Evolutionary conservation across 2,888 invertebrate genomes (phyloP), one percentile per base, ranked within the genome.

Genomic region (Chrysolina americana): DNA sequence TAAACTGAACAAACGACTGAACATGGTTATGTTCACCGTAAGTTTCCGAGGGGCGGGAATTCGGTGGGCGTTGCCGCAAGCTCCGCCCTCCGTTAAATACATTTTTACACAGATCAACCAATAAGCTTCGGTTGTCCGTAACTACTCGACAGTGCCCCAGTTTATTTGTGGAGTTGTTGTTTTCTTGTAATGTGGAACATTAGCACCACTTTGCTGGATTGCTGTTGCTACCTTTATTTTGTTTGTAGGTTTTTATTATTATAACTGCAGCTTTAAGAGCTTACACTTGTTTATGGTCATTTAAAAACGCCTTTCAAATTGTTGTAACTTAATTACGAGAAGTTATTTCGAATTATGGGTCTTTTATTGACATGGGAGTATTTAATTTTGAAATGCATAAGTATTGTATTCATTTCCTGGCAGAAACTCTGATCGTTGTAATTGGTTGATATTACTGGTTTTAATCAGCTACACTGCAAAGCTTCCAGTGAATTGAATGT

Each of bases 211-310:
- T 47, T 6, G n/a, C 63, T 83, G 82, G 82, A 28, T 77, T 73
- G 70, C 76, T 82, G 81, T 59, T 74, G 68, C 76, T 78, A 83
- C 84, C 82, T 86, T 86, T 85, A 86, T 83, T 84, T 84, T 82
- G 79, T 84, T 84, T 85, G 86, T 83, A 81, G 82, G 83, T 84
- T 86, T 85, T 85, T 84, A 85, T 86, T 85, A 85, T 84, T 85
- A 84, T 85, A 86, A 87, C 85, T 85, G 83, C 83, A 80, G 83
- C 83, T 83, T 84, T 84, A 84, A 86, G 86, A 85, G 86, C 86
- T 87, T 87, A 87, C 87, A 87, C 85, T 85, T 85, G 85, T 87
- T 87, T 87, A 86, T 85, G 85, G 85, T 83, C 85, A 82, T 85
- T 86, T 85, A 84, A 86, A 53, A 85, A 86, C 83, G 83, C 83